phyloP scores from a whole-genome alignment of 2,797 vertebrate genomes.

The Melanogrammus aeglefinus region DNA sequence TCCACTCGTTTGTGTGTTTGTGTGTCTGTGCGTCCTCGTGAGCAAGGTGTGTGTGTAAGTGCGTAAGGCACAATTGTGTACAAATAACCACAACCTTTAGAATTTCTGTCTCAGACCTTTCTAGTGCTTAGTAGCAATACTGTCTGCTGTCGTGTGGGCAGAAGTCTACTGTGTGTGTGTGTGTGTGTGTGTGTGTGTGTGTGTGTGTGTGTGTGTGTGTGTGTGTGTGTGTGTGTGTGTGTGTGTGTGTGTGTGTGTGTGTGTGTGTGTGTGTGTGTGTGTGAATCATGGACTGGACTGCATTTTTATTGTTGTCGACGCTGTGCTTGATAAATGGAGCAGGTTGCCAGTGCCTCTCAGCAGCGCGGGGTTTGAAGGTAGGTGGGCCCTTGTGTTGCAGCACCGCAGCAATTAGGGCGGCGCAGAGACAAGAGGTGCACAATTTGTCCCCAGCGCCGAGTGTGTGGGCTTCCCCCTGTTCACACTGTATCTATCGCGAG shows the following conservation, averaged over 20 bases:
- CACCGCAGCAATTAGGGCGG: slow-evolving; percentile 54
- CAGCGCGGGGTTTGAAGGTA: slow-evolving; percentile 29
- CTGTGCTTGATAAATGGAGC: slow-evolving; percentile 58
- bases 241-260: no score
- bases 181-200: neutral
- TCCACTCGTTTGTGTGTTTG: no score
- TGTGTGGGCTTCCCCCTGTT: slow-evolving; percentile 43
- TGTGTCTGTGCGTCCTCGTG: no score
- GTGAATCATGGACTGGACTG: neutral
- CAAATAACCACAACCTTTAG: neutral
- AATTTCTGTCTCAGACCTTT: neutral
- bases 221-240: neutral
- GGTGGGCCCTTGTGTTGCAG: slow-evolving; percentile 37
- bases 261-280: neutral
- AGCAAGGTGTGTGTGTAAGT: no score
- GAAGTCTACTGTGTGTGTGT: neutral
- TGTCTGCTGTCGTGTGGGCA: neutral
- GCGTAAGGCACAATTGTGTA: neutral
- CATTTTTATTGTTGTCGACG: slow-evolving; percentile 11
- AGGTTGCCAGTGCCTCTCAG: slow-evolving; percentile 44
- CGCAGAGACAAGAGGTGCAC: slow-evolving; percentile 47
- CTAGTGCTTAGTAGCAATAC: neutral
- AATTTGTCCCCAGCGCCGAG: slow-evolving; percentile 50
- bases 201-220: neutral
- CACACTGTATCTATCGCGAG: neutral